Evolutionary conservation across 1,140 invertebrate species (phyloP).

Genomic region (Lasioglossum baleicum): DNA sequence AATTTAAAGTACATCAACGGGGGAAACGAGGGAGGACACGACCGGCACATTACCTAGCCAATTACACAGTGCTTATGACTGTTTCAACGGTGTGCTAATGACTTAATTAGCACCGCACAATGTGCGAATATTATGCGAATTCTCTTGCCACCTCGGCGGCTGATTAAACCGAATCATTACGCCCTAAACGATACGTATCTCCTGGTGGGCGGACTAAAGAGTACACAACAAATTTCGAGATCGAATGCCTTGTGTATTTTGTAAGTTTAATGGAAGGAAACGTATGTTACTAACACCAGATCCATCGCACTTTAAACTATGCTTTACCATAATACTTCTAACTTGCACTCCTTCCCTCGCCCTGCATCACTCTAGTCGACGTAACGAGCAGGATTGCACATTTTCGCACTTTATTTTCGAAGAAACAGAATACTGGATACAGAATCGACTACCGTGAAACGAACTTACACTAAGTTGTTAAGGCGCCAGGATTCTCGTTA

Average conservation of each 20-base stretch:
- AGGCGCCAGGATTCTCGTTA: conserved; percentile 9
- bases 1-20: conserved; percentile 18
- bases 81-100: conserved; percentile 14
- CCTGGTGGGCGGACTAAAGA: neutral
- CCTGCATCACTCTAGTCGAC: no score
- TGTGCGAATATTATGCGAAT: neutral
- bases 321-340: no score
- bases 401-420: conserved; percentile 5
- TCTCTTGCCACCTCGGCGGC: neutral
- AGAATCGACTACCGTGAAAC: neutral
- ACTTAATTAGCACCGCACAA: conserved; percentile 6
- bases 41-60: neutral
- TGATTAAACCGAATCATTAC: conserved; percentile 10
- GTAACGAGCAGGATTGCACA: neutral
- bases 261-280: no score
- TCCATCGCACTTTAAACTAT: no score
- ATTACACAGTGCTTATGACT: conserved; percentile 23
- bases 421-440: conserved; percentile 9
- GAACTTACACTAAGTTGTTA: conserved; percentile 6
- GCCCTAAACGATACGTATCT: neutral
- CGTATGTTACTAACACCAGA: no score
- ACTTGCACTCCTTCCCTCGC: no score
- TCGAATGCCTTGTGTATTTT: no score
- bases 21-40: conserved; percentile 4
- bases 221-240: neutral